These are phyloP conservation scores for Lepidurus apus DNA, from an alignment of 1,140 invertebrate genomes.

Conservation along the genomic window DNA sequence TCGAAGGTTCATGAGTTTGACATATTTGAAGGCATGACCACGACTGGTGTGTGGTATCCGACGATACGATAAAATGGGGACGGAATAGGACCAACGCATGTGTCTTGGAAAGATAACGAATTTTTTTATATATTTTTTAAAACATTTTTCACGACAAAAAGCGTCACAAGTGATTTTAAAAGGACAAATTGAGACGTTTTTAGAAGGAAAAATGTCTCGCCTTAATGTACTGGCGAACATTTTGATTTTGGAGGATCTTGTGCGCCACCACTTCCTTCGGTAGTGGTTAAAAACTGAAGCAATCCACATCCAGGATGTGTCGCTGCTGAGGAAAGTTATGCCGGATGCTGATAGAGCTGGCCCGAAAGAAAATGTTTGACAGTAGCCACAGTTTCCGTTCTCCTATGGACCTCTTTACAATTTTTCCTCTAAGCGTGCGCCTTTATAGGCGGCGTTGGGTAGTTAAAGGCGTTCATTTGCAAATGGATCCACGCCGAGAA, in stretches of 20 bases:
- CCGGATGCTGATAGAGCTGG: slow-evolving; percentile 17
- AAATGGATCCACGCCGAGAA: not conserved
- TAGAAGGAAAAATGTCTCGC: not conserved
- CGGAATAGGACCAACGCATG: not conserved
- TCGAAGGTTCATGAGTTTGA: slow-evolving; percentile 2
- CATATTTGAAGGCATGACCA: not conserved
- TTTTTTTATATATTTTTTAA: too few relatives aligned
- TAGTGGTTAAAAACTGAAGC: slow-evolving; percentile 8
- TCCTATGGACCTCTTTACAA: not conserved
- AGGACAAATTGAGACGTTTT: not conserved
- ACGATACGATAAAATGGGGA: not conserved
- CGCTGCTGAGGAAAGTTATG: slow-evolving; percentile 18
- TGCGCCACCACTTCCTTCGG: slow-evolving; percentile 12
- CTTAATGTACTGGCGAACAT: not conserved
- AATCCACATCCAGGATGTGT: slow-evolving; percentile 21
- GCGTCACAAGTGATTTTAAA: not conserved
- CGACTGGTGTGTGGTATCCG: slow-evolving; percentile 8
- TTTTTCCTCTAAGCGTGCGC: not conserved
- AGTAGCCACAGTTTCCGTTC: slow-evolving; percentile 2
- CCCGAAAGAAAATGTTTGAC: not conserved
- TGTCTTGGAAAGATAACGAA: slow-evolving; percentile 6
- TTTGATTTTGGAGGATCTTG: not conserved
- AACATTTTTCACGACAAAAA: not conserved
- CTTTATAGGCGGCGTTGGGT: slow-evolving; percentile 3
- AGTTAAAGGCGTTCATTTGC: not conserved